Base-by-base conservation (phyloP, 2,888 invertebrate genomes). In the Bembecia ichneumoniformis region DNA sequence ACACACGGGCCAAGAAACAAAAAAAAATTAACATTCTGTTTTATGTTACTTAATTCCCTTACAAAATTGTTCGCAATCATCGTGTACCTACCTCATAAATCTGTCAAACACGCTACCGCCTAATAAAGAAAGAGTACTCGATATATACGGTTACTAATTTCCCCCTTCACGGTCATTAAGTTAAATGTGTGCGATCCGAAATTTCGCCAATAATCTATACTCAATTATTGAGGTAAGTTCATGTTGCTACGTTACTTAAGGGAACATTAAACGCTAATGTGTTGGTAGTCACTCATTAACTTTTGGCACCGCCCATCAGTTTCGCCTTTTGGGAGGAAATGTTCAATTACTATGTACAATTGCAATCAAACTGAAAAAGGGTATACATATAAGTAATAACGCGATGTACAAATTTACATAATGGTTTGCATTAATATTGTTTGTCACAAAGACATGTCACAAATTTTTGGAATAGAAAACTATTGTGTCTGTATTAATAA, bases 201-300 rank as follows among this genome's bases (percentile, higher is more conserved):
- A 74, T 77, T 28, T 74, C 64, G 68, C 62, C 73, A 75, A 71
- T 65, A 63, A 57, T 68, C 28, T 28, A 28, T 28, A 28, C 28
- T 7, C 5, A 28, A 28, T 68, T 60, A 58, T 63, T 66, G 66
- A 69, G 65, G 60, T 60, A 62, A 64, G 64, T 68, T 68, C 60
- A 60, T 64, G 66, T 66, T 63, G 67, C 64, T 71, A 67, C 70
- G 72, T 67, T 71, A 74, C 68, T 78, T 74, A 73, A 68, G 64
- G 57, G 66, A 59, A 65, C 69, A 77, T 77, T 75, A 77, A 73
- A 75, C 69, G 69, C 68, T 78, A 79, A 82, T 66, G 72, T 71
- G 76, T 69, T 69, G 64, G 68, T 65, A 74, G 68, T 70, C 66
- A 69, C 63, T 77, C 64, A 82, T 84, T 82, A 79, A 53, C 49